Evolutionary conservation across 37 sponge, comb jelly and placozoan species (phyloP), one percentile per base, ranked within the genome.

Genomic region (Axinella damicornis): DNA sequence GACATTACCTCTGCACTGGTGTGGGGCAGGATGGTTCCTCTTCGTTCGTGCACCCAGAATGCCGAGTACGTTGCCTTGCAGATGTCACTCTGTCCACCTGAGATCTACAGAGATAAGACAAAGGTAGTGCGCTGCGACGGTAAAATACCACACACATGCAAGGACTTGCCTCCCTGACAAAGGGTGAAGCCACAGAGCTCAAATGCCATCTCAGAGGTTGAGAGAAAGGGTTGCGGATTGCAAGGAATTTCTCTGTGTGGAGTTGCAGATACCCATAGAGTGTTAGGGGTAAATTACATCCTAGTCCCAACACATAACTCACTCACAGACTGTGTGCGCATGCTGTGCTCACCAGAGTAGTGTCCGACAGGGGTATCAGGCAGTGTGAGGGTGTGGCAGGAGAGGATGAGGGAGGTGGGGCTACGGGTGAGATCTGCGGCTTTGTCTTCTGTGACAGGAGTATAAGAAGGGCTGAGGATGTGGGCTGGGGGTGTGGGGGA

Each of bases 141-240:
- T 5, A 19, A 32, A 77, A 57, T n/a, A n/a, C n/a, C n/a, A n/a
- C n/a, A n/a, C n/a, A 60, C 78, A 28, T 5, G 16, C 52, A 39
- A 13, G 16, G 12, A n/a, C 85, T 84, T 31, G 78, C 87, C 27
- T 72, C 69, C 65, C 79, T 90, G 21, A 85, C 60, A 39, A 70
- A 71, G 35, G 92, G 83, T 53, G 87, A 60, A 18, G 69, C 64
- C n/a, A 58, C 81, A 31, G 77, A 77, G 36, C 46, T 72, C 40
- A 90, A 34, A 32, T 56, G 33, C 90, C 85, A 90, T 30, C 57
- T 33, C 63, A 89, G 73, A 11, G 69, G 34, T 16, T 30, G 32
- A 16, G 78, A 54, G 53, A 63, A 70, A 17, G 90, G 90, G 71
- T 89, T 89, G 65, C 59, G 72, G 31, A 89, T n/a, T n/a, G 61